Base-by-base conservation (phyloP, 2,888 invertebrate genomes). In the Julus scanicus region DNA sequence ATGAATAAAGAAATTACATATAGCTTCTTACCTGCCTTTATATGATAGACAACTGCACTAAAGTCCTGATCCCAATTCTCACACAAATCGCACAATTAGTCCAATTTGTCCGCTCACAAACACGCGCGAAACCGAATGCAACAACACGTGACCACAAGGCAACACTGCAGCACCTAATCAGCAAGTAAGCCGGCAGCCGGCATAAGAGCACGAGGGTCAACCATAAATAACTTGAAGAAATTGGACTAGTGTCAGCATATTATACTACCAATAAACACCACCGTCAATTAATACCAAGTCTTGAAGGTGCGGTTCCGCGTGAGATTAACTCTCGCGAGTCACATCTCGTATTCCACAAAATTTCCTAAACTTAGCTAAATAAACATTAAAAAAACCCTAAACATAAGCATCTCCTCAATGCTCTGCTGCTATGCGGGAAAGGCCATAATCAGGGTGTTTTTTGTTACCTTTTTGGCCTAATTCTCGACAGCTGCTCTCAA, bases 61-160 rank as follows among this genome's bases (percentile, higher is more conserved):
- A 63, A 63, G 5, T 20, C 63, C 17, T 63, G n/a, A 63, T 20
- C 20, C 63, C 63, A 63, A 20, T 20, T n/a, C 20, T n/a, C 20
- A 63, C 63, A 63, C 3, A 4, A n/a, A 63, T 20, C n/a, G 20
- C 63, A 63, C 20, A 63, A 63, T n/a, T 20, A 63, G 6, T 63
- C 63, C n/a, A 63, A 63, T n/a, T 63, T 63, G 63, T 20, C 20
- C 63, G 63, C n/a, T 63, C 63, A 63, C 63, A 63, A 63, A 63
- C n/a, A 17, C 63, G 20, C 63, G 63, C 63, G 63, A 63, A 63
- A 63, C 0, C 9, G 20, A 63, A n/a, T 8, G 63, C 6, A n/a
- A 63, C 8, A 63, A 8, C 44, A 44, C 44, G 44, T 44, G 44
- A 44, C 44, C 8, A 44, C 44, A 53, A 53, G 53, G 3, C 13